phyloP scores from a whole-genome alignment of 2,797 vertebrate species.

The Mus spretus region DNA sequence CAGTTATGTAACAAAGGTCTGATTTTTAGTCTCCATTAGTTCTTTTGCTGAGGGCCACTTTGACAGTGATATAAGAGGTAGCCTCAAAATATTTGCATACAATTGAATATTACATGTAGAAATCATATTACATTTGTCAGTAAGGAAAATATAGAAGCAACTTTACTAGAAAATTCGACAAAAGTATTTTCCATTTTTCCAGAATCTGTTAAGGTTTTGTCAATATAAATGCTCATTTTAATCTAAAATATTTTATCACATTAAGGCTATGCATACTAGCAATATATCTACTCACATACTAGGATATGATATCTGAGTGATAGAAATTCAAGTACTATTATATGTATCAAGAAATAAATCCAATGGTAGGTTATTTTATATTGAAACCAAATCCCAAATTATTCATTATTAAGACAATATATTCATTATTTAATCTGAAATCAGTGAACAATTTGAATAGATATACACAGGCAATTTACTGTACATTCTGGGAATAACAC shows the following conservation, averaged over 20 bases:
- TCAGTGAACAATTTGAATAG: conserved; percentile 44
- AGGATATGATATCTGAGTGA: conserved; percentile 39
- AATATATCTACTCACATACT: not conserved
- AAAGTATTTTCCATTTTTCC: not conserved
- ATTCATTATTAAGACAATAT: conserved; percentile 68
- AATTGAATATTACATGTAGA: not conserved
- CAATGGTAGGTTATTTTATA: conserved; percentile 39
- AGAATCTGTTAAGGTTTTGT: not conserved
- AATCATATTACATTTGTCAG: not conserved
- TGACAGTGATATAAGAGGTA: not conserved
- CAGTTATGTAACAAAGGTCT: not conserved
- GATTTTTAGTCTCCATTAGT: not conserved
- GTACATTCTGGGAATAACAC: conserved; percentile 41
- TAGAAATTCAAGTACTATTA: not conserved
- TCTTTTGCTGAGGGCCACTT: not conserved
- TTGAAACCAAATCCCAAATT: conserved; percentile 48
- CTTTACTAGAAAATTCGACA: not conserved
- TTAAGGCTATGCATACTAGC: conserved; percentile 13
- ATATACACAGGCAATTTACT: conserved; percentile 52
- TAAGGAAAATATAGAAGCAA: not conserved
- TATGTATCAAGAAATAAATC: conserved; percentile 47
- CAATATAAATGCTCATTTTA: conserved; percentile 48
- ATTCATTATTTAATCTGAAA: conserved; percentile 56
- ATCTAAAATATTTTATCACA: conserved; percentile 45
- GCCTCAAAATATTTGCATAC: not conserved